These are phyloP conservation scores for Rhabdophis nuchalis DNA, from an alignment of 2,797 vertebrate genomes.

Conservation along the genomic window DNA sequence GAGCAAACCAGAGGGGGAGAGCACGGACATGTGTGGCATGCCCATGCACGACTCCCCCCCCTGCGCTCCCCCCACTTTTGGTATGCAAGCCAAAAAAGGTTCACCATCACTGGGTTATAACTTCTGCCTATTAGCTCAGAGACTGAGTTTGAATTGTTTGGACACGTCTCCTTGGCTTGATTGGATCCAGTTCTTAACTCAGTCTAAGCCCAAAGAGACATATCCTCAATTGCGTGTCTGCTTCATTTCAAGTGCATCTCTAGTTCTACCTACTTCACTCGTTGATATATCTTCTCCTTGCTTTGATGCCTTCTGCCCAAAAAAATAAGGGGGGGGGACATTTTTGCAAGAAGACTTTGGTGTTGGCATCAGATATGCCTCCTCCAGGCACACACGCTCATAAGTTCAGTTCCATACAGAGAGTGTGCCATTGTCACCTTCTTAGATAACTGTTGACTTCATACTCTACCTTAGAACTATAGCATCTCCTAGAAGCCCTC, in stretches of 20 bases:
- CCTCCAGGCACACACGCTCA: neutral
- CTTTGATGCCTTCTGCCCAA: conserved; percentile 15
- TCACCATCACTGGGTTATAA: too few species aligned
- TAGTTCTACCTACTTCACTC: conserved; percentile 17
- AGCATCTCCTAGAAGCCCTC: neutral
- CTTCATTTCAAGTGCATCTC: conserved; percentile 5
- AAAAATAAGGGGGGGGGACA: neutral
- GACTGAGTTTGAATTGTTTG: too few species aligned
- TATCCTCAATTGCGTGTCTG: neutral
- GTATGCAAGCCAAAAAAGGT: too few species aligned
- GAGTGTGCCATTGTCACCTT: neutral
- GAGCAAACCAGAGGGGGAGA: too few species aligned
- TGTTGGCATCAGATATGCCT: neutral
- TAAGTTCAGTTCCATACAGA: neutral
- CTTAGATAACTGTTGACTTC: neutral
- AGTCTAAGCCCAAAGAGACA: too few species aligned
- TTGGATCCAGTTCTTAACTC: too few species aligned
- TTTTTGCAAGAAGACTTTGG: neutral
- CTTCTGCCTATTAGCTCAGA: too few species aligned
- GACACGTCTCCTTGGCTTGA: too few species aligned
- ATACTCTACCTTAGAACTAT: neutral
- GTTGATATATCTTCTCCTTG: neutral
- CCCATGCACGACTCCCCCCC: too few species aligned
- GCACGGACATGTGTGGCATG: too few species aligned
- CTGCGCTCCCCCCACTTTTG: too few species aligned